Percentiles rank a stretch among this genome's conserved stretches.
phyloP scores from a whole-genome alignment of 2,797 vertebrate genomes.

The Pangasius mekongensis region DNA sequence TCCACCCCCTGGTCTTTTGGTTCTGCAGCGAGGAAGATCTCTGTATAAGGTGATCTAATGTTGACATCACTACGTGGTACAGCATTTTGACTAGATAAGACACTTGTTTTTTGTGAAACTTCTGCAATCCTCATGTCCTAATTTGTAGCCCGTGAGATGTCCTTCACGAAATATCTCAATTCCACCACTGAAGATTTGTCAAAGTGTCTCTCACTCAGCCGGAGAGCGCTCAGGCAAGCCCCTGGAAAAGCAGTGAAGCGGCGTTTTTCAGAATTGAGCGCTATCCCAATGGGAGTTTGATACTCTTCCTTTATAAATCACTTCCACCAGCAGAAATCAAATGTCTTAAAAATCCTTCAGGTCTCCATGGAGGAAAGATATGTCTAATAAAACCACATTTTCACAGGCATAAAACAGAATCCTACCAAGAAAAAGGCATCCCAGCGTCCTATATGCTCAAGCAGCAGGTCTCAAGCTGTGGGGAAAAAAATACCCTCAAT shows the following conservation, averaged over 20 bases:
- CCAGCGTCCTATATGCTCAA: conserved; percentile 21
- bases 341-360: conserved; percentile 48
- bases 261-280: conserved; percentile 52
- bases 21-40: background rate
- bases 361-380: conserved; percentile 37
- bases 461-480: conserved; percentile 15
- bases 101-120: background rate
- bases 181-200: conserved; percentile 49
- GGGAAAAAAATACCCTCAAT: conserved; percentile 17
- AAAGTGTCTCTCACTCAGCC: conserved; percentile 32
- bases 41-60: too few relatives aligned
- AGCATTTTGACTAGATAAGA: background rate
- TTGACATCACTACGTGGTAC: background rate
- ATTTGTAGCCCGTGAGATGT: conserved; percentile 24
- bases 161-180: conserved; percentile 39
- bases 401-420: conserved; percentile 40
- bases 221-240: conserved; percentile 29
- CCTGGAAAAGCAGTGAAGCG: conserved; percentile 52
- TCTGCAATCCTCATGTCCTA: background rate
- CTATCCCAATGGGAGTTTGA: conserved; percentile 45
- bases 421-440: conserved; percentile 26
- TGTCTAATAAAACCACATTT: conserved; percentile 54
- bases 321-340: conserved; percentile 53
- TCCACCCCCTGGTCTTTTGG: background rate
- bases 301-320: conserved; percentile 56